Evolutionary conservation across 1,140 invertebrate species (phyloP), one percentile per base, ranked within the genome.

Genomic region (Riptortus pedestris): DNA sequence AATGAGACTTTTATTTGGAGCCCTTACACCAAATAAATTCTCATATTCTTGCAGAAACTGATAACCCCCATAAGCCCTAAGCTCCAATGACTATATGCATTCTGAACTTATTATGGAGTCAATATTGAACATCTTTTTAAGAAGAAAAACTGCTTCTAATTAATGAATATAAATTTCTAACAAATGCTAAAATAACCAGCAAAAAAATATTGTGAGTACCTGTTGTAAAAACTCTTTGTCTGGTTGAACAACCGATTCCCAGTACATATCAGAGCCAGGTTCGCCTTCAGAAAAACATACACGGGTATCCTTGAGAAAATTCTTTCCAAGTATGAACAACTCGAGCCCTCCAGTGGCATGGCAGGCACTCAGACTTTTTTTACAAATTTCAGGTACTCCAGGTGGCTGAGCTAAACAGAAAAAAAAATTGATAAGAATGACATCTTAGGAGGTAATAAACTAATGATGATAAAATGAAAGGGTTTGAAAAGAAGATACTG

Each of bases 301-400:
- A 60, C 84, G 82, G 1, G 92, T 93, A 75, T 96, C 93, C 77
- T 96, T 96, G 14, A 94, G 80, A 73, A 98, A 97, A 76, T 98
- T 97, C 76, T 97, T 96, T 11, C 95, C 94, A 60, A 98, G 84
- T 52, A 97, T 87, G 73, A 96, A 96, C 16, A 98, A 75, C 72
- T 96, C 93, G n/a, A 85, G 73, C 0, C 91, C 91, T 7, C 93
- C 94, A 48, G 80, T 81, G 0, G 86, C 85, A 9, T 85, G 82
- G 71, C 85, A 89, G 20, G 87, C 85, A 20, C 82, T 83, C 5
- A 93, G 73, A 0, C 93, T 96, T 73, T 94, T 93, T 73, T 94
- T 93, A 70, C 88, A 91, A 62, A 97, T 94, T 77, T 98, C 95
- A 16, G 95, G 95, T 45, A 93, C 85, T 48, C 94, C 95, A 7